These are phyloP conservation scores for Enteromius afrohamiltoni DNA, from an alignment of 2,797 vertebrate genomes.

Conservation along the genomic window DNA sequence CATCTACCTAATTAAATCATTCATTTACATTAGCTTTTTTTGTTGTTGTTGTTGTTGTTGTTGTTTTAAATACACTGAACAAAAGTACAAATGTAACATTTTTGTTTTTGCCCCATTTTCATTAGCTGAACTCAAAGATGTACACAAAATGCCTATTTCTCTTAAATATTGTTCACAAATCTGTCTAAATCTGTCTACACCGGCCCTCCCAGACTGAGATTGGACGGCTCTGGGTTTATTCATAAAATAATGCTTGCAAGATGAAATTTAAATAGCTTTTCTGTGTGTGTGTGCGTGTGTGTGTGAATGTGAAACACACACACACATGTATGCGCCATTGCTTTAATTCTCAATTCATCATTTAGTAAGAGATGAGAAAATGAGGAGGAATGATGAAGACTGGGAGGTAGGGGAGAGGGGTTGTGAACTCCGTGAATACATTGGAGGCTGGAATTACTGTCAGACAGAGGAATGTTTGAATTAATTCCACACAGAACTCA, in stretches of 20 bases:
- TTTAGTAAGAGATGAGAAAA: constrained; percentile 30
- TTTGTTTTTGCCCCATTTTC: too few species aligned
- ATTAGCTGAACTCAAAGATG: too few species aligned
- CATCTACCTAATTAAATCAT: background rate
- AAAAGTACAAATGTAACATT: too few species aligned
- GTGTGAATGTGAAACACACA: background rate
- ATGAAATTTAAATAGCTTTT: too few species aligned
- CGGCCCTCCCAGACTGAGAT: too few species aligned
- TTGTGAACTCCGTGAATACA: constrained; percentile 63
- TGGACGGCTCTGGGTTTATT: too few species aligned
- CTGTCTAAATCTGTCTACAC: too few species aligned
- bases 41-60: too few species aligned
- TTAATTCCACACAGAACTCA: constrained; percentile 59
- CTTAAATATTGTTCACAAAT: too few species aligned
- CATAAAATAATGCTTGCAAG: background rate
- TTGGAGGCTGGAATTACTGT: constrained; percentile 67
- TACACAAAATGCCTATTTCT: too few species aligned
- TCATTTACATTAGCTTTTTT: background rate
- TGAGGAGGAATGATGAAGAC: constrained; percentile 40
- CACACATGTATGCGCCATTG: background rate
- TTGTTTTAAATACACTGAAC: too few species aligned
- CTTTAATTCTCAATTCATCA: constrained; percentile 9
- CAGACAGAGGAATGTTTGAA: constrained; percentile 59
- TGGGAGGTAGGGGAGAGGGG: constrained; percentile 46
- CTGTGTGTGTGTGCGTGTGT: background rate